Evolutionary conservation across 2,797 vertebrate species (phyloP), one percentile per base, ranked within the genome.

Genomic region (Cyclura pinguis): DNA sequence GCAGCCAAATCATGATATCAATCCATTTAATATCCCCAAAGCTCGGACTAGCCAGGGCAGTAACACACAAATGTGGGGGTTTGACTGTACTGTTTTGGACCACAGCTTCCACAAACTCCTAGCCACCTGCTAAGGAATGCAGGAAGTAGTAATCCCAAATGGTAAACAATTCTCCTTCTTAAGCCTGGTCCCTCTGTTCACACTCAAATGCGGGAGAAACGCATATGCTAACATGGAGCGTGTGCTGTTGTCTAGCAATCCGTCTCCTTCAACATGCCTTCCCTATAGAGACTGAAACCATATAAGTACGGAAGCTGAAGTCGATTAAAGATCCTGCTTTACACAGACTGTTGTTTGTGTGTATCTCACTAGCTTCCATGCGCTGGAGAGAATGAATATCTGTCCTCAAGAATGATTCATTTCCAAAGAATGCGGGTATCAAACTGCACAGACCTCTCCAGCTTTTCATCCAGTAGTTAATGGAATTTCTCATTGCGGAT

Each of bases 401-500:
- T 94, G 92, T 42, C 0, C 90, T 3, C 64, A 94, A 92, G 92
- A 96, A 95, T 57, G 95, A 96, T 69, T 93, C 92, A 94, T 94
- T 94, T 90, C 84, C 52, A 88, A 96, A 93, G 94, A 92, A 95
- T 18, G 92, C 10, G 80, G 86, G 92, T 91, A 93, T 95, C 93
- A 93, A 94, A 94, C 89, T 95, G 93, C 92, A 93, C 88, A 90
- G 91, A 82, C 73, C 62, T 91, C 94, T 92, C 93, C 93, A 94
- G 50, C 93, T 88, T 86, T 91, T 90, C 89, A 89, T 87, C 89
- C 92, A 92, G 89, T 87, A 85, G 84, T 35, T 69, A 14, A 38
- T 88, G 88, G 91, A 91, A 87, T 96, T 87, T 94, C 94, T 92
- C 93, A 95, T 95, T 93, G 94, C 94, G 94, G 96, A 95, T 95